A percentile compares a stretch with the other conserved stretches of the same genome.
Evolutionary conservation across 2,113 vertebrate species (phyloP).

Genomic region (Fukomys damarensis): DNA sequence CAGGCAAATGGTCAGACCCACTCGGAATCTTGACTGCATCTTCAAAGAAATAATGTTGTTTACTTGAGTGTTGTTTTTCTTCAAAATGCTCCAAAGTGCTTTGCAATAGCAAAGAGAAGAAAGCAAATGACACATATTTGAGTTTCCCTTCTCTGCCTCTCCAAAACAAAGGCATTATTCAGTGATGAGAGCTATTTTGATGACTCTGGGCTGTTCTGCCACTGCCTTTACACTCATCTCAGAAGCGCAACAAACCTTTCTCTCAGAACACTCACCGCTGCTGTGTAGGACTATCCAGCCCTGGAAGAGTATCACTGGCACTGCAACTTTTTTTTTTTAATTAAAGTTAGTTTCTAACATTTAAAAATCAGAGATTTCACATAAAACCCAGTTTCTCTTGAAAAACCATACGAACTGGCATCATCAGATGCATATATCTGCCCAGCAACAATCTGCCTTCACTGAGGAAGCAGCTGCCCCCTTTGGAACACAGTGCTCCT

Average conservation of each 20-base stretch:
- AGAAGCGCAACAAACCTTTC: background rate
- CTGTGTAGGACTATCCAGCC: background rate
- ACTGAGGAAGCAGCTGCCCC: conserved; percentile 60
- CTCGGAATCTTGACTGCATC: conserved; percentile 57
- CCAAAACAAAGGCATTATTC: conserved; percentile 64
- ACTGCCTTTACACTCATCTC: background rate
- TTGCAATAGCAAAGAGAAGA: conserved; percentile 65
- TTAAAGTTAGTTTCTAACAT: conserved; percentile 63
- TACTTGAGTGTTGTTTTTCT: conserved; percentile 65
- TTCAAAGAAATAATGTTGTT: conserved; percentile 69
- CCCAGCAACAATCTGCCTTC: conserved; percentile 66
- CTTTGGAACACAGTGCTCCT: background rate
- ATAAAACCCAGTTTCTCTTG: conserved; percentile 63
- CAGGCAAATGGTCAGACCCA: background rate
- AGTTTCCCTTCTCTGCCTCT: conserved; percentile 61
- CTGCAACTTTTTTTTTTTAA: background rate
- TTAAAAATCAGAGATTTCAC: conserved; percentile 74
- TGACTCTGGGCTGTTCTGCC: background rate
- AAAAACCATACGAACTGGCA: conserved; percentile 67
- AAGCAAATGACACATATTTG: conserved; percentile 72
- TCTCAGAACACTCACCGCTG: background rate
- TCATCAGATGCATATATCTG: conserved; percentile 43
- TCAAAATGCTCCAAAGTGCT: conserved; percentile 69
- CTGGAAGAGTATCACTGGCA: background rate
- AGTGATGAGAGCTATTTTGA: background rate